A percentile compares a stretch with the other conserved stretches of the same genome.
Evolutionary conservation across 2,113 vertebrate species (phyloP).

Genomic region (Osmerus eperlanus): DNA sequence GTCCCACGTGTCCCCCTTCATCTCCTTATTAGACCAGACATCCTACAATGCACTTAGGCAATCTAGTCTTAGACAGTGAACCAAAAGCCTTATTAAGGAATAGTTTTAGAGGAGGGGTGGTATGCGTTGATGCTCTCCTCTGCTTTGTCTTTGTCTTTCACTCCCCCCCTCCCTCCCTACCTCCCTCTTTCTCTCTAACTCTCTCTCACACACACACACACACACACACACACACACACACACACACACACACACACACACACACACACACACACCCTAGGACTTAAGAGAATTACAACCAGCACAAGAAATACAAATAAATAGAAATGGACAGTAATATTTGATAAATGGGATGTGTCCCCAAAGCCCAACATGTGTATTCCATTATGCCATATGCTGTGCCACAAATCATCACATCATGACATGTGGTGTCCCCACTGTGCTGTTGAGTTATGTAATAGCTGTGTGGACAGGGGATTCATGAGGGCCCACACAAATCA

Average conservation of each 20-base stretch:
- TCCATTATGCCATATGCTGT: slow-evolving; percentile 41
- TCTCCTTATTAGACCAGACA: slow-evolving; percentile 11
- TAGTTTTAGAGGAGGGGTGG: slow-evolving; percentile 43
- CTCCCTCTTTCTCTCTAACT: slow-evolving; percentile 22
- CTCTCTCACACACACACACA: neutral
- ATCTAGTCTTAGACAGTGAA: no score
- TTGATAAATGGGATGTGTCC: neutral
- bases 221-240: neutral
- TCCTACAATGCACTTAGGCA: no score
- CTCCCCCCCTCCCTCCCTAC: neutral
- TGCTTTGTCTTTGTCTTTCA: neutral
- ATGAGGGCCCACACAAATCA: slow-evolving; percentile 8
- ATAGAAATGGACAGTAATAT: no score
- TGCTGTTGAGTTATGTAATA: slow-evolving; percentile 48
- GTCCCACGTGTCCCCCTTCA: slow-evolving; percentile 42
- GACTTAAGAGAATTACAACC: neutral
- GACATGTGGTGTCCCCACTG: slow-evolving; percentile 36
- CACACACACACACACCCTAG: neutral
- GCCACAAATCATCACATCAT: slow-evolving; percentile 33
- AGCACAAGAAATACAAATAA: no score
- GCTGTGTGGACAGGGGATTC: neutral
- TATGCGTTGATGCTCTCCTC: slow-evolving; percentile 39
- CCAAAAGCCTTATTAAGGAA: no score
- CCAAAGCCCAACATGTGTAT: slow-evolving; percentile 43
- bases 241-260: neutral